Percentiles rank a stretch among this genome's conserved stretches.
These are phyloP conservation scores for Dipodomys ordii DNA, from an alignment of 2,113 vertebrate genomes.

Conservation along the genomic window DNA sequence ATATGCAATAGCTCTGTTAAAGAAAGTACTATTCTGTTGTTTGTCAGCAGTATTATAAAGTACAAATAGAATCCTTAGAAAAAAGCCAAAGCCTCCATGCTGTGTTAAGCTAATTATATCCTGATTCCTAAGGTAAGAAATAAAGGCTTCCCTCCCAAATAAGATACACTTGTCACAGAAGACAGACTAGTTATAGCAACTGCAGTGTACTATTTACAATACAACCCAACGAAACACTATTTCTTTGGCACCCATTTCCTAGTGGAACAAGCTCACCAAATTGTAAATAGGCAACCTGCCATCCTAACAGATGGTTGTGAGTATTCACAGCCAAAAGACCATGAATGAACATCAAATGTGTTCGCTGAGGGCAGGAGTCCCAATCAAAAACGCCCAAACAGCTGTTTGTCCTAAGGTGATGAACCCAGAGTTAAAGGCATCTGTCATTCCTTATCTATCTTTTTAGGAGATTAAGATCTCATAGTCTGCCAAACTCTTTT, in stretches of 20 bases:
- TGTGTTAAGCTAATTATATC: slow-evolving; percentile 13
- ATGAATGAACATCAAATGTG: slow-evolving; percentile 79
- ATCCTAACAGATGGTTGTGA: slow-evolving; percentile 81
- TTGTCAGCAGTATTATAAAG: neutral
- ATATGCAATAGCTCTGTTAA: neutral
- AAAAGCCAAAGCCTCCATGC: neutral
- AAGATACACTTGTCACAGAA: neutral
- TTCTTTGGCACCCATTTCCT: slow-evolving; percentile 64
- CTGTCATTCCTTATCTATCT: slow-evolving; percentile 63
- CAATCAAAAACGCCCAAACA: slow-evolving; percentile 73
- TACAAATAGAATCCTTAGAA: neutral
- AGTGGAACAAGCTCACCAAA: slow-evolving; percentile 60
- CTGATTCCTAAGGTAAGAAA: neutral
- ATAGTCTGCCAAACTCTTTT: neutral
- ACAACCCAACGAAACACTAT: neutral
- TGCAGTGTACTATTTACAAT: neutral
- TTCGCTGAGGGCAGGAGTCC: slow-evolving; percentile 76
- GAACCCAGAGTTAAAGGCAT: slow-evolving; percentile 68
- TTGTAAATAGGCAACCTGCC: slow-evolving; percentile 73
- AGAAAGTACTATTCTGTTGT: neutral
- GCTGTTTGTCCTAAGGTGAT: slow-evolving; percentile 82
- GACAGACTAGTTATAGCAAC: neutral
- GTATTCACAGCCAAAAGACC: slow-evolving; percentile 75
- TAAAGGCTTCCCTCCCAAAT: neutral
- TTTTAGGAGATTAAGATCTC: slow-evolving; percentile 15